These are phyloP conservation scores for Odiellus spinosus DNA, from an alignment of 2,888 invertebrate species.

Conservation along the genomic window DNA sequence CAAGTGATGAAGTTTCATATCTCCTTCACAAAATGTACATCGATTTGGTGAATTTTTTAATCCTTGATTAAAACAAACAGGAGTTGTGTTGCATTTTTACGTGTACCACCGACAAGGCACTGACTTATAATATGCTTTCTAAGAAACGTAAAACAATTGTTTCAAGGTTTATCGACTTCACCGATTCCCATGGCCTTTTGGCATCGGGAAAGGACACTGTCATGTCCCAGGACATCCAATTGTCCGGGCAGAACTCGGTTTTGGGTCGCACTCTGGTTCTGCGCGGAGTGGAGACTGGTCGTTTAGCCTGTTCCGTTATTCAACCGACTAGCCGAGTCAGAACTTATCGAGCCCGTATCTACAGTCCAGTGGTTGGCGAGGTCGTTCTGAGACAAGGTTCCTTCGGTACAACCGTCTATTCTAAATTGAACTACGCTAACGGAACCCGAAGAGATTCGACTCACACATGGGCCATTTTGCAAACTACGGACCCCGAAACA, in stretches of 20 bases:
- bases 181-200: conserved; percentile 15
- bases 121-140: too few species aligned
- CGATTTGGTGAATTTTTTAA: too few species aligned
- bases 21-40: too few species aligned
- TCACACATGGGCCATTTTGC: conserved; percentile 17
- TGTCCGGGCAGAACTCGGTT: conserved; percentile 15
- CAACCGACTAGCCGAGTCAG: conserved; percentile 16
- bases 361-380: conserved; percentile 18
- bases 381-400: conserved; percentile 18
- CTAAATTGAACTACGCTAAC: conserved; percentile 16
- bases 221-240: conserved; percentile 9
- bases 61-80: too few species aligned
- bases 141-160: too few species aligned
- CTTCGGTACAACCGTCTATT: conserved; percentile 15
- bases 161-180: conserved; percentile 18
- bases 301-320: conserved; percentile 17
- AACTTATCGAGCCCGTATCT: conserved; percentile 16
- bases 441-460: conserved; percentile 16
- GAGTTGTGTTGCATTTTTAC: too few species aligned
- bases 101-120: too few species aligned
- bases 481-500: conserved; percentile 9
- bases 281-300: conserved; percentile 14
- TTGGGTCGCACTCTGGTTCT: conserved; percentile 19
- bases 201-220: conserved; percentile 16
- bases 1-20: too few species aligned